phyloP scores from a whole-genome alignment of 2,797 vertebrate genomes.

The Okamejei kenojei region DNA sequence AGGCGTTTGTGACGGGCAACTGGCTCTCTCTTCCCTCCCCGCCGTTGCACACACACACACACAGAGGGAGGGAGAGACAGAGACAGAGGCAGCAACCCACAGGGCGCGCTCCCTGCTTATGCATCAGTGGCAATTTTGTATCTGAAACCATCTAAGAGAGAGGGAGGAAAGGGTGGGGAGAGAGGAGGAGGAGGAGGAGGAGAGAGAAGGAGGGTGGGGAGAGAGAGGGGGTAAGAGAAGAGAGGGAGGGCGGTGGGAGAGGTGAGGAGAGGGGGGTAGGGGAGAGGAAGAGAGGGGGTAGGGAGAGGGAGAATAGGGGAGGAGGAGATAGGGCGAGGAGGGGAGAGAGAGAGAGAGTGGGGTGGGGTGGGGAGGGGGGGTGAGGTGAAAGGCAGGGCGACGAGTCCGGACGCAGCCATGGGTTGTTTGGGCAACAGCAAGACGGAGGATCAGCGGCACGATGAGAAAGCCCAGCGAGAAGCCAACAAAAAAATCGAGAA shows the following conservation, averaged over 20 bases:
- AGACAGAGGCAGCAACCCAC: constrained; percentile 41
- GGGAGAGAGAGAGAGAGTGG: constrained; percentile 47
- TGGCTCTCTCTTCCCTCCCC: neutral
- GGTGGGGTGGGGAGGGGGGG: constrained; percentile 72
- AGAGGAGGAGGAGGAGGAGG: no score
- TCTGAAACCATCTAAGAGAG: neutral
- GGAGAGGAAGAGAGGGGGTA: no score
- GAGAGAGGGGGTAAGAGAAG: no score
- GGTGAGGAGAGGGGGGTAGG: no score
- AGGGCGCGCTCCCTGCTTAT: constrained; percentile 48
- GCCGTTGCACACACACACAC: no score
- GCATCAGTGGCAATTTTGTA: constrained; percentile 31
- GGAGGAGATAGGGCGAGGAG: no score
- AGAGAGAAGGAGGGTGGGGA: no score
- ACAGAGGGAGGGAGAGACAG: neutral
- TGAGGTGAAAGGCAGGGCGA: constrained; percentile 67
- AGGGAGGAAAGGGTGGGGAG: no score
- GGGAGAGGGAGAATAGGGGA: no score
- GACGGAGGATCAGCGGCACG: constrained; percentile 93
- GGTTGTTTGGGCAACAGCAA: constrained; percentile 98
- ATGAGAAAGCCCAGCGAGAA: constrained; percentile 94
- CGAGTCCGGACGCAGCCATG: constrained; percentile 69
- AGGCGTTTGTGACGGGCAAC: neutral
- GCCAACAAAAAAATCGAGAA: constrained; percentile 98
- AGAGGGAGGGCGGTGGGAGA: no score